These are phyloP conservation scores for Temnothorax rugatulus DNA, from an alignment of 2,888 invertebrate genomes.

Conservation along the genomic window DNA sequence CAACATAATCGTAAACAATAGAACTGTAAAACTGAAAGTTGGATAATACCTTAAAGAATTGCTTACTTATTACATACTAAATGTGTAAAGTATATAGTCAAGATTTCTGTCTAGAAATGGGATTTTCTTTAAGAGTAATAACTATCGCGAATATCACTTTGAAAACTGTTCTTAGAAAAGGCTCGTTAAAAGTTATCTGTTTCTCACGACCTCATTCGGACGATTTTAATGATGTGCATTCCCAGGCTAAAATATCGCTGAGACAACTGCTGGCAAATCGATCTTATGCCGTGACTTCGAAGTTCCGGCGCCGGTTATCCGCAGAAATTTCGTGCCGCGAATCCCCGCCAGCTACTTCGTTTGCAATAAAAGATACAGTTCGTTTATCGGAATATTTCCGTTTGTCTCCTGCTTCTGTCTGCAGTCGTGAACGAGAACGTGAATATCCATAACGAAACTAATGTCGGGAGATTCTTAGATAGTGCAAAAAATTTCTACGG, in stretches of 20 bases:
- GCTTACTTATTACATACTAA: not conserved
- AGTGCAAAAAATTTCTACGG: not conserved
- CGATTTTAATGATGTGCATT: constrained; percentile 56
- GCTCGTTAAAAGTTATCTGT: constrained; percentile 56
- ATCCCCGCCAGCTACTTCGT: constrained; percentile 76
- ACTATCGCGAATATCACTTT: constrained; percentile 5
- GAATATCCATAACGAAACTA: constrained; percentile 71
- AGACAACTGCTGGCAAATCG: constrained; percentile 46
- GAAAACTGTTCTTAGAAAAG: not conserved
- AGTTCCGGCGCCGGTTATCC: constrained; percentile 68
- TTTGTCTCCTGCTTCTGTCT: not conserved
- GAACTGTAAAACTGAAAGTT: not conserved
- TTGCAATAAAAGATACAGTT: constrained; percentile 49
- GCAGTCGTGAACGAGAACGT: constrained; percentile 54
- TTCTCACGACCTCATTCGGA: constrained; percentile 20
- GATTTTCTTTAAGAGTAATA: not conserved
- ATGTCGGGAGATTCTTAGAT: constrained; percentile 11
- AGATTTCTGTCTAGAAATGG: not conserved
- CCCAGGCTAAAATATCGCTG: constrained; percentile 51
- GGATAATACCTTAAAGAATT: not conserved
- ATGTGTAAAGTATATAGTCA: not conserved
- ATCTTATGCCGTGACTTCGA: constrained; percentile 52
- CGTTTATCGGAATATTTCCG: constrained; percentile 23
- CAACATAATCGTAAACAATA: not conserved
- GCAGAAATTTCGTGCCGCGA: constrained; percentile 74